A percentile compares a stretch with the other conserved stretches of the same genome.
Evolutionary conservation across 2,888 invertebrate genomes (phyloP).

Genomic region (Caenorhabditis afra): DNA sequence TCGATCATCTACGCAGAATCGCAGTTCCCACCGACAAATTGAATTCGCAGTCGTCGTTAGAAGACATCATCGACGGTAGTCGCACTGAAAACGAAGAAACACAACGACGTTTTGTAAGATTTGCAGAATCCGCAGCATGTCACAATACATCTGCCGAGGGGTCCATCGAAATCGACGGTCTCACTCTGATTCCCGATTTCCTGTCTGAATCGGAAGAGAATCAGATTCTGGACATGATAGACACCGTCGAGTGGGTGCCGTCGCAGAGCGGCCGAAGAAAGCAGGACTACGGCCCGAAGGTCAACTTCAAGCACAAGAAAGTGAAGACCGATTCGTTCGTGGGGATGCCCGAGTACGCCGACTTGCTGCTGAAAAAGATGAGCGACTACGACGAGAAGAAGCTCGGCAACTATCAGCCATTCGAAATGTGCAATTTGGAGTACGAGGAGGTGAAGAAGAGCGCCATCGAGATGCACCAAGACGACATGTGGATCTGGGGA

Average conservation of each 20-base stretch:
- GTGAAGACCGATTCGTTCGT: constrained; percentile 73
- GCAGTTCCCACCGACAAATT: constrained; percentile 51
- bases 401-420: constrained; percentile 73
- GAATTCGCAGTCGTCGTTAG: constrained; percentile 55
- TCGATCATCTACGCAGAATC: constrained; percentile 42
- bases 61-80: constrained; percentile 60
- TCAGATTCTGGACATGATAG: constrained; percentile 86
- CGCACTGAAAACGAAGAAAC: no score
- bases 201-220: constrained; percentile 86
- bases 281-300: constrained; percentile 97
- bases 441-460: constrained; percentile 89
- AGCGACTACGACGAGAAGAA: constrained; percentile 43
- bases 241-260: constrained; percentile 89
- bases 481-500: constrained; percentile 99
- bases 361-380: constrained; percentile 76
- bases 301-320: constrained; percentile 96
- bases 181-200: constrained; percentile 84
- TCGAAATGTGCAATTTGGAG: constrained; percentile 96
- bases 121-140: constrained; percentile 32
- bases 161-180: constrained; percentile 76
- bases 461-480: constrained; percentile 96
- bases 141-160: constrained; percentile 29
- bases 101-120: constrained; percentile 10
- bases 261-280: constrained; percentile 96
- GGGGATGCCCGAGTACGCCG: constrained; percentile 89